Evolutionary conservation across 2,888 invertebrate genomes (phyloP).

Genomic region (Balanococcus diminutus): DNA sequence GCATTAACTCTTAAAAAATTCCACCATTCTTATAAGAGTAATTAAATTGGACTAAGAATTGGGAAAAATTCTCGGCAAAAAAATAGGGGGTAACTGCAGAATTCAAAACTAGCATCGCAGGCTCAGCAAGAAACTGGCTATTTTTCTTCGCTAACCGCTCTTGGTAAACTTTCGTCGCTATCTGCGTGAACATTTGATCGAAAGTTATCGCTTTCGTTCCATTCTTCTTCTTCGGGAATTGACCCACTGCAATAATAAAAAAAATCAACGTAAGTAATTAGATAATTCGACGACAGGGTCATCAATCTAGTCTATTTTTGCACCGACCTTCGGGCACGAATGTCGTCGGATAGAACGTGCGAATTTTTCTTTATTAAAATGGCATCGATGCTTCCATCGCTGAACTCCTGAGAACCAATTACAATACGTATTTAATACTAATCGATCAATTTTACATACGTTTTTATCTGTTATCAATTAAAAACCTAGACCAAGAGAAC

Average conservation of each 20-base stretch:
- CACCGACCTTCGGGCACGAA: slow-evolving; percentile 46
- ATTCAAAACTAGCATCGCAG: not conserved
- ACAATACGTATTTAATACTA: too few relatives aligned
- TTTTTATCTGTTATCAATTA: too few relatives aligned
- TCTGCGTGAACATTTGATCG: not conserved
- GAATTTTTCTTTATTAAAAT: slow-evolving; percentile 40
- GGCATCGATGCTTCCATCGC: slow-evolving; percentile 25
- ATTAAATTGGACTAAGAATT: not conserved
- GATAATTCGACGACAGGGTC: not conserved
- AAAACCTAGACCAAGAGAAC: not conserved
- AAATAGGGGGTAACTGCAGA: not conserved
- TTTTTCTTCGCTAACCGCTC: not conserved
- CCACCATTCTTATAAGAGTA: not conserved
- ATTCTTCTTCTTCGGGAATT: slow-evolving; percentile 48
- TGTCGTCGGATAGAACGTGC: slow-evolving; percentile 1
- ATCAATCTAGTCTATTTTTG: too few relatives aligned
- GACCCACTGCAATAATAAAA: slow-evolving; percentile 28
- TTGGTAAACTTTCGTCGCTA: not conserved
- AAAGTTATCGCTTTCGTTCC: slow-evolving; percentile 14
- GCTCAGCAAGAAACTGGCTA: not conserved
- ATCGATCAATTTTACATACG: too few relatives aligned
- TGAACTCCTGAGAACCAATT: slow-evolving; percentile 39
- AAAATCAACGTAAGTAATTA: not conserved
- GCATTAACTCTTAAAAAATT: not conserved
- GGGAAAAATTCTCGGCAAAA: not conserved